A percentile compares a stretch with the other conserved stretches of the same genome.
Evolutionary conservation across 1,140 invertebrate species (phyloP).

Genomic region (Cotesia typhae): DNA sequence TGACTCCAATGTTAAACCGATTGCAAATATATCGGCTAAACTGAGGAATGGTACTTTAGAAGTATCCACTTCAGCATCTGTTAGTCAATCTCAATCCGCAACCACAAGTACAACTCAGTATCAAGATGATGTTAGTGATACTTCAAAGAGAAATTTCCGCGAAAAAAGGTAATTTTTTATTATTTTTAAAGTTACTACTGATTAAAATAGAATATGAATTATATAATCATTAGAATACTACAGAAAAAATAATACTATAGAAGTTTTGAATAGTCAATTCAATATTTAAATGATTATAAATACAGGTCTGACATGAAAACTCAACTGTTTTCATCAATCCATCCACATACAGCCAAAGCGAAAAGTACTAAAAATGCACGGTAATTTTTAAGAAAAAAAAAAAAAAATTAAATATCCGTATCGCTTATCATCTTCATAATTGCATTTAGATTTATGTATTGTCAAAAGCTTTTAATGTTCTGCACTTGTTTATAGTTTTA

Average conservation of each 20-base stretch:
- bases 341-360: slow-evolving; percentile 44
- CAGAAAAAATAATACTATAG: not conserved
- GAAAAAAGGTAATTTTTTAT: slow-evolving; percentile 15
- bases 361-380: slow-evolving; percentile 45
- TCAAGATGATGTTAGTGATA: not conserved
- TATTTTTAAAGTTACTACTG: not conserved
- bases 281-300: slow-evolving; percentile 38
- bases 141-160: not conserved
- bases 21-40: slow-evolving; percentile 28
- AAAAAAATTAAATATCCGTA: slow-evolving; percentile 21
- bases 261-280: too few species aligned
- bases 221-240: too few species aligned
- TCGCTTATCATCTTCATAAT: too few species aligned
- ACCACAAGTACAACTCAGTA: not conserved
- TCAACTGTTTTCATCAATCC: slow-evolving; percentile 35
- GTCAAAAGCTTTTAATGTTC: too few species aligned
- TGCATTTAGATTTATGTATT: too few species aligned
- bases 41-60: slow-evolving; percentile 8
- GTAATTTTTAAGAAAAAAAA: slow-evolving; percentile 42
- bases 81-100: not conserved
- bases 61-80: not conserved
- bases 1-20: slow-evolving; percentile 48
- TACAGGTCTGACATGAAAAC: slow-evolving; percentile 45
- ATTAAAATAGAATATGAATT: too few species aligned
- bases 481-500: too few species aligned